Evolutionary conservation across 2,888 invertebrate genomes (phyloP).

Genomic region (Parnassius mnemosyne): DNA sequence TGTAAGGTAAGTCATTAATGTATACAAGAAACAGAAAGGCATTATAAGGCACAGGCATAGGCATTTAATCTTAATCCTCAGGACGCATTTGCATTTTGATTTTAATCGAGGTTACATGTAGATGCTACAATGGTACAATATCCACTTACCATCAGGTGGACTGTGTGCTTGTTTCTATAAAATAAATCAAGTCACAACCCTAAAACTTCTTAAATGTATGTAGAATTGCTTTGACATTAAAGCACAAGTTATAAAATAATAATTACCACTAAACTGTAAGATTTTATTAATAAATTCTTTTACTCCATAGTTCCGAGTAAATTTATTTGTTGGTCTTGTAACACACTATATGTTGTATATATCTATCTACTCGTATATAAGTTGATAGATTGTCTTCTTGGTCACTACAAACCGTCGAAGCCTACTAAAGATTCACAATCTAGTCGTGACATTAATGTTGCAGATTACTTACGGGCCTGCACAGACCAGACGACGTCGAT

Average conservation of each 20-base stretch:
- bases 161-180: neutral
- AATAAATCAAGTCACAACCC: conserved; percentile 3
- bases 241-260: conserved; percentile 1
- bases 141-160: no score
- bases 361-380: conserved; percentile 6
- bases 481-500: conserved; percentile 57
- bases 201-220: conserved; percentile 2
- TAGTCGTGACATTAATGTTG: conserved; percentile 64
- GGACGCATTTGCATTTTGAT: no score
- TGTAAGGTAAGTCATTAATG: no score
- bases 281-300: conserved; percentile 21
- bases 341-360: conserved; percentile 18
- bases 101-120: no score
- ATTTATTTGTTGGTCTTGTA: conserved; percentile 24
- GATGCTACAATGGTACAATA: no score
- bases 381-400: conserved; percentile 49
- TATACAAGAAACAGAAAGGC: no score
- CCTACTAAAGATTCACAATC: conserved; percentile 67
- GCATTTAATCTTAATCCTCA: no score
- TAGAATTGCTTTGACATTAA: neutral
- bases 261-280: conserved; percentile 8
- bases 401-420: conserved; percentile 40
- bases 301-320: conserved; percentile 19
- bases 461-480: conserved; percentile 50
- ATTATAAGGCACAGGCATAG: no score